Evolutionary conservation across 2,113 vertebrate species (phyloP), one percentile per base, ranked within the genome.

Genomic region (Prolemur simus): DNA sequence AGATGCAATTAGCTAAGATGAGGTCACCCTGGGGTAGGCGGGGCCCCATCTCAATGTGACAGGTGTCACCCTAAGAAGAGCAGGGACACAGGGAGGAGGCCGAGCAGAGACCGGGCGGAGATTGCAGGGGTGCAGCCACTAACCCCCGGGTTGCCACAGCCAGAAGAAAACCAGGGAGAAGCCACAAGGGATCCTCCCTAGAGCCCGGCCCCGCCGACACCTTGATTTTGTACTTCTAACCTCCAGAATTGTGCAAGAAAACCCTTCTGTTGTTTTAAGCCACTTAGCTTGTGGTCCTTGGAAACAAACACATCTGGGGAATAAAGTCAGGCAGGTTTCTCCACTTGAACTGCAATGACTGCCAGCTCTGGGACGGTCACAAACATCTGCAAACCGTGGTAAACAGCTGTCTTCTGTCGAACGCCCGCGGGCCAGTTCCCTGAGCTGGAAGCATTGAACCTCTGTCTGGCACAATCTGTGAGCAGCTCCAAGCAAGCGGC

Each of bases 401-500:
- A 96, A 96, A 87, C 94, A 1, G 17, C 95, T 54, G 91, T n/a
- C 45, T 29, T 97, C 93, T 92, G 96, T 81, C 37, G 66, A 69
- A 92, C 94, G 80, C 87, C 58, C 89, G 68, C 52, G 89, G 96
- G 96, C 92, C 94, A 58, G 95, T 10, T 95, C 87, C 94, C 80
- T 94, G 87, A 80, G 93, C 23, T 15, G 0, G 0, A 56, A 21
- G 17, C 94, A 90, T 92, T 84, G 93, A 95, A 69, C 95, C 78
- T 97, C 89, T 87, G 54, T 60, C 95, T 64, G 91, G 91, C 58
- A 87, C 94, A 88, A 69, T 18, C 81, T 84, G 20, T 89, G 87
- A 95, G 96, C 95, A 80, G n/a, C 98, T 87, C 66, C 94, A 29
- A 9, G 37, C 91, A 85, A 93, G 97, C 89, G 77, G 84, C 32